phyloP scores from a whole-genome alignment of 1,140 invertebrate genomes.

The Drosophila saltans region DNA sequence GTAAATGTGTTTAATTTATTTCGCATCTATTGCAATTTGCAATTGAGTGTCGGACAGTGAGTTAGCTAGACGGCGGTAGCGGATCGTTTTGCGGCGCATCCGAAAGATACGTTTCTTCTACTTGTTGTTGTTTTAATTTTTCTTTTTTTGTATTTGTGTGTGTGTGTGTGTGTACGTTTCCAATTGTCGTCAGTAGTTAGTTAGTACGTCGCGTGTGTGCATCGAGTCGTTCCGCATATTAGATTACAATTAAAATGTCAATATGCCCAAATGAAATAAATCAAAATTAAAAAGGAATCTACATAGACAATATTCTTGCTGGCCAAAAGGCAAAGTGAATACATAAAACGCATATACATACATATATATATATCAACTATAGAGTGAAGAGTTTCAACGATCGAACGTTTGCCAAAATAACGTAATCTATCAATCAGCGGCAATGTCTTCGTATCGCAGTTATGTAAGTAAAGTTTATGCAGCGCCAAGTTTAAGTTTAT shows the following conservation, averaged over 20 bases:
- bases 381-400: neutral
- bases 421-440: slow-evolving; percentile 43
- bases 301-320: neutral
- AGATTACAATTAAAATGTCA: slow-evolving; percentile 45
- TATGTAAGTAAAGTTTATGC: slow-evolving; percentile 78
- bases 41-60: slow-evolving; percentile 53
- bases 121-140: neutral
- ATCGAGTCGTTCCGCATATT: slow-evolving; percentile 39
- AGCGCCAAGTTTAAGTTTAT: slow-evolving; percentile 50
- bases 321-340: neutral
- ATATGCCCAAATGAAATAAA: slow-evolving; percentile 11
- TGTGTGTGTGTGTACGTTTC: neutral
- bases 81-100: slow-evolving; percentile 38
- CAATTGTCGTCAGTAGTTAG: slow-evolving; percentile 52
- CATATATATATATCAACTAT: no score
- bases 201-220: slow-evolving; percentile 35
- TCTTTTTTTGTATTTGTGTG: neutral
- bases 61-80: slow-evolving; percentile 13
- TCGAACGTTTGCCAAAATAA: slow-evolving; percentile 54
- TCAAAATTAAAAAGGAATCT: slow-evolving; percentile 33
- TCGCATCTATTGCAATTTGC: slow-evolving; percentile 78
- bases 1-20: slow-evolving; percentile 75
- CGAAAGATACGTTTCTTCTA: slow-evolving; percentile 48
- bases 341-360: slow-evolving; percentile 7
- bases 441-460: slow-evolving; percentile 81